Conservation (phyloP, 2,113 vertebrate species). For the Formicarius rufipectus region DNA sequence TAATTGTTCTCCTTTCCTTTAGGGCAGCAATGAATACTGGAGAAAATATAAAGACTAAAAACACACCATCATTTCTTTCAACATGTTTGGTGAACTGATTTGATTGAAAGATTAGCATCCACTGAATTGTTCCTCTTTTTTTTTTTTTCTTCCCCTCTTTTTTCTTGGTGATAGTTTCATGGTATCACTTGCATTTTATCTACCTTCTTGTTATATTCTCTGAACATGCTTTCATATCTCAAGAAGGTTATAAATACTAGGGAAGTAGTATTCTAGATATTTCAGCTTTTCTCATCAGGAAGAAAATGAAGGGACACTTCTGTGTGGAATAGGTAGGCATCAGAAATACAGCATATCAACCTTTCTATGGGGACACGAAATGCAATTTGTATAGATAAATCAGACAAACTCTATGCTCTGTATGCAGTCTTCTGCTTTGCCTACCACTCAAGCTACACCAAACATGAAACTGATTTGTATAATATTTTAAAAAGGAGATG, state of each 20-base stretch:
- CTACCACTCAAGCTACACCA: neutral
- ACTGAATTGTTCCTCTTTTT: neutral
- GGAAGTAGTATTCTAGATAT: neutral
- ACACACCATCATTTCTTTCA: neutral
- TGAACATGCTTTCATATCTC: neutral
- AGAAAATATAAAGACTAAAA: neutral
- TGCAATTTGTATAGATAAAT: neutral
- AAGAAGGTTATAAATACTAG: neutral
- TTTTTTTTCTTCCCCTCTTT: neutral
- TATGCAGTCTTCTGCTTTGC: neutral
- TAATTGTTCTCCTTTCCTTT: neutral
- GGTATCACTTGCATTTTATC: slow-evolving; percentile 11
- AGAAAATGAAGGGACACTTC: neutral
- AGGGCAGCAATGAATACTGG: neutral
- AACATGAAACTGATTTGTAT: neutral
- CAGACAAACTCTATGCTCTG: neutral
- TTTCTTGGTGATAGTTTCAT: neutral
- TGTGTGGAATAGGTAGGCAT: neutral
- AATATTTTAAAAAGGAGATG: neutral
- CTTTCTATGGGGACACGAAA: neutral
- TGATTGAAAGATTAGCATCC: slow-evolving; percentile 7
- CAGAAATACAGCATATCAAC: neutral
- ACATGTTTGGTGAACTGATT: neutral
- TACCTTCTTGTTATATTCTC: neutral
- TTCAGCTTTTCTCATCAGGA: neutral